These are phyloP conservation scores for Wasmannia auropunctata DNA, from an alignment of 1,140 invertebrate genomes.

Conservation along the genomic window DNA sequence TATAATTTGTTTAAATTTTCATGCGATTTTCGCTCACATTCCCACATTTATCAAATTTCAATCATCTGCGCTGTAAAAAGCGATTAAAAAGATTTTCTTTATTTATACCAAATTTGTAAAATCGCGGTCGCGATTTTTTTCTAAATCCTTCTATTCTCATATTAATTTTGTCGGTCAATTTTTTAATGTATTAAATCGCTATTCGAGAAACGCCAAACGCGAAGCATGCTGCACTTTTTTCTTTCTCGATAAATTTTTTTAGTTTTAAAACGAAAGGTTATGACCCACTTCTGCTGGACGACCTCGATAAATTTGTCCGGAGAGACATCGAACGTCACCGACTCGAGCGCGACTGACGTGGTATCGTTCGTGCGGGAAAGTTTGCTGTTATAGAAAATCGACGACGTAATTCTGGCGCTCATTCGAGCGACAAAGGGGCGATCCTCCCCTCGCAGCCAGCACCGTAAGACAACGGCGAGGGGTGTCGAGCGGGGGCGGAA, in stretches of 20 bases:
- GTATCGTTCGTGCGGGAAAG: constrained; percentile 18
- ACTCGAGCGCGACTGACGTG: neutral
- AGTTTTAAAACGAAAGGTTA: neutral
- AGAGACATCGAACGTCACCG: constrained; percentile 7
- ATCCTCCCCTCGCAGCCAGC: neutral
- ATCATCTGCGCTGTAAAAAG: neutral
- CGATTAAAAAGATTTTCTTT: neutral
- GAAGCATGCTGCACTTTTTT: neutral
- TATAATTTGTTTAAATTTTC: neutral
- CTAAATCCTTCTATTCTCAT: neutral
- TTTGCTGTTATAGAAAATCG: constrained; percentile 42
- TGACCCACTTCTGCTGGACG: neutral
- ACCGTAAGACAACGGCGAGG: neutral
- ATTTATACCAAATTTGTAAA: neutral
- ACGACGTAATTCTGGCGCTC: constrained; percentile 39
- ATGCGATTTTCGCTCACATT: neutral
- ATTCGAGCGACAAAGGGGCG: constrained; percentile 61
- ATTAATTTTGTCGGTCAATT: too few relatives aligned
- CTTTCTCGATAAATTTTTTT: neutral
- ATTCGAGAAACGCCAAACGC: neutral
- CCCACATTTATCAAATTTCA: neutral
- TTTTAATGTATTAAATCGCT: too few relatives aligned
- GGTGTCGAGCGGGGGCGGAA: neutral
- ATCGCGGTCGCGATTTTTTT: neutral
- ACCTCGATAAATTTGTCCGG: neutral